Conservation (phyloP, 2,888 invertebrate species). For the Luffia ferchaultella region DNA sequence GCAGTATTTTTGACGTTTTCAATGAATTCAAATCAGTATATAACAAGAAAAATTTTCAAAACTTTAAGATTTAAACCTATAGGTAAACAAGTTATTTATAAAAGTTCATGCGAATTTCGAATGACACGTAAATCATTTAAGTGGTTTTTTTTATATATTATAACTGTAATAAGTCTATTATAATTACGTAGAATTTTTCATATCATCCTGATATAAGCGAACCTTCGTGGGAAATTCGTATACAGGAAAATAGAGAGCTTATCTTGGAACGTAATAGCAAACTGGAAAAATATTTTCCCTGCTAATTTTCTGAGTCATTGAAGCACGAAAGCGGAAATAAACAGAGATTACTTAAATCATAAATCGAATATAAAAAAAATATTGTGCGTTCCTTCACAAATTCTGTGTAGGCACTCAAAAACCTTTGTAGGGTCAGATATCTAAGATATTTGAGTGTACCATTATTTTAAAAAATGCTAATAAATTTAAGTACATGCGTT, state of each 20-base stretch:
- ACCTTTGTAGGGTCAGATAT: too few species aligned
- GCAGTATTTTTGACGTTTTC: too few species aligned
- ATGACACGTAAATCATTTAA: neutral
- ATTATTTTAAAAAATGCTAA: too few species aligned
- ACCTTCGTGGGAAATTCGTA: neutral
- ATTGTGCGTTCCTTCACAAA: too few species aligned
- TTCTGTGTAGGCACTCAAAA: too few species aligned
- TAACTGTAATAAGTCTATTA: too few species aligned
- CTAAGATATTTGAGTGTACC: too few species aligned
- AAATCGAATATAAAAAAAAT: neutral
- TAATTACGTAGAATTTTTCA: neutral
- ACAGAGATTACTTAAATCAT: neutral
- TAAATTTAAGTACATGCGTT: too few species aligned
- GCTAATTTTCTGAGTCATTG: slow-evolving; percentile 34
- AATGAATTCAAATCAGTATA: too few species aligned
- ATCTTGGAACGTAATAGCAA: neutral
- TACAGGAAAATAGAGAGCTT: neutral
- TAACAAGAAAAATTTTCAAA: too few species aligned
- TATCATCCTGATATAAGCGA: neutral
- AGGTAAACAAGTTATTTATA: neutral
- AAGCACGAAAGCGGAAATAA: slow-evolving; percentile 24
- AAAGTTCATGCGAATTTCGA: neutral
- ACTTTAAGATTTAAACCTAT: neutral
- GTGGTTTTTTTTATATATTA: too few species aligned
- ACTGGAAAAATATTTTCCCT: slow-evolving; percentile 5